phyloP scores from a whole-genome alignment of 2,888 invertebrate genomes.

The Perizoma flavofasciatum region DNA sequence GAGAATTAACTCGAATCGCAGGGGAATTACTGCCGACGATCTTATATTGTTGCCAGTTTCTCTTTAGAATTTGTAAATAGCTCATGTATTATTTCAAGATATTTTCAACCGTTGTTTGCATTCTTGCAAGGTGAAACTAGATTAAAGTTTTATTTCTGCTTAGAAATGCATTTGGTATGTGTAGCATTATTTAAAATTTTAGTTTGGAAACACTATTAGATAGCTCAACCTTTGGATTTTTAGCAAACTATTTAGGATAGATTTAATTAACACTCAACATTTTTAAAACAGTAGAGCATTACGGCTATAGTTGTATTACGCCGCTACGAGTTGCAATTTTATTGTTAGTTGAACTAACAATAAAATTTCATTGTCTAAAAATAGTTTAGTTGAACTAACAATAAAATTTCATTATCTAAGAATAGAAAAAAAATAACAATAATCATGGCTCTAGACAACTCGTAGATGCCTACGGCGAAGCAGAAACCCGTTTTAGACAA shows the following conservation, averaged over 20 bases:
- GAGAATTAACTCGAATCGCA: slow-evolving; percentile 43
- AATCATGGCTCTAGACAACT: too few relatives aligned
- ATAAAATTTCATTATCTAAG: too few relatives aligned
- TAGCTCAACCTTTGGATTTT: not conserved
- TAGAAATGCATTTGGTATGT: slow-evolving; percentile 28
- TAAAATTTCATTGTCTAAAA: too few relatives aligned
- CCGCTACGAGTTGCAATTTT: too few relatives aligned
- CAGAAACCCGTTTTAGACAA: too few relatives aligned
- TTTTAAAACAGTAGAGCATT: too few relatives aligned
- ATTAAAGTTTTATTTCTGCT: slow-evolving; percentile 32
- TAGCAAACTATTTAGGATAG: not conserved
- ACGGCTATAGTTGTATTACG: too few relatives aligned
- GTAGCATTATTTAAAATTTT: slow-evolving; percentile 11
- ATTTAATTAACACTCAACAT: not conserved
- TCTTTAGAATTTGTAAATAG: slow-evolving; percentile 36
- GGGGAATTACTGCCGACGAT: slow-evolving; percentile 36
- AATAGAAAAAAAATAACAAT: too few relatives aligned
- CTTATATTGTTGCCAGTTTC: slow-evolving; percentile 32
- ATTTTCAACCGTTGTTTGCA: slow-evolving; percentile 30
- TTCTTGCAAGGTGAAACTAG: slow-evolving; percentile 28
- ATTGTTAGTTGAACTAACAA: too few relatives aligned
- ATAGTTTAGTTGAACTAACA: too few relatives aligned
- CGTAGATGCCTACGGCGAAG: too few relatives aligned
- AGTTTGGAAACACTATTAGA: slow-evolving; percentile 9
- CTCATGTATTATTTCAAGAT: slow-evolving; percentile 25